phyloP scores from a whole-genome alignment of 2,888 invertebrate genomes.

The Zygothrica quintamaculata region DNA sequence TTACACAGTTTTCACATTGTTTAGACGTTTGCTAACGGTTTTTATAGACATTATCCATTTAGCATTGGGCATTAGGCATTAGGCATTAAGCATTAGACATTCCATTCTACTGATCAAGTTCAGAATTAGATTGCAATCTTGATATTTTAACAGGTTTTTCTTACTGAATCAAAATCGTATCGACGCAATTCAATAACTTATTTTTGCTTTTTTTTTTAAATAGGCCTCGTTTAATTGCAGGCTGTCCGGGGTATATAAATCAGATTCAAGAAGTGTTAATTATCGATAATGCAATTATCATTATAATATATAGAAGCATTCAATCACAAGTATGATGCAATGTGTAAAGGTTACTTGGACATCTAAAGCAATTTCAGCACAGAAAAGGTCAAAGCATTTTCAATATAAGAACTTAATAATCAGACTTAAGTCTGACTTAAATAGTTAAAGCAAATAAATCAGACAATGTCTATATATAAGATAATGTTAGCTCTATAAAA shows the following conservation, averaged over 20 bases:
- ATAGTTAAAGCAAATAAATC: too few relatives aligned
- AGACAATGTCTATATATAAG: too few relatives aligned
- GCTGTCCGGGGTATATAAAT: conserved; percentile 2
- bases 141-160: conserved; percentile 39
- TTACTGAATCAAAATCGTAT: conserved; percentile 6
- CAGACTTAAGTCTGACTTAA: too few relatives aligned
- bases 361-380: too few relatives aligned
- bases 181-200: neutral
- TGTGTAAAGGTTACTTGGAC: too few relatives aligned
- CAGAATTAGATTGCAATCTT: conserved; percentile 30
- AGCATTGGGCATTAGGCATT: conserved; percentile 16
- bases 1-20: conserved; percentile 62
- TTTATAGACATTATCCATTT: conserved; percentile 47
- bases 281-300: too few relatives aligned
- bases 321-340: too few relatives aligned
- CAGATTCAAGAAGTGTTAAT: neutral
- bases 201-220: neutral
- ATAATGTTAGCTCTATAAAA: too few relatives aligned
- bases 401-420: too few relatives aligned
- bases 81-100: conserved; percentile 5
- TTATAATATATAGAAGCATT: too few relatives aligned
- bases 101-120: conserved; percentile 33
- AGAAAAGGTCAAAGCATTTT: too few relatives aligned
- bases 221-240: neutral
- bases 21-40: conserved; percentile 65